phyloP scores from a whole-genome alignment of 2,888 invertebrate genomes.

The Melieria crassipennis region DNA sequence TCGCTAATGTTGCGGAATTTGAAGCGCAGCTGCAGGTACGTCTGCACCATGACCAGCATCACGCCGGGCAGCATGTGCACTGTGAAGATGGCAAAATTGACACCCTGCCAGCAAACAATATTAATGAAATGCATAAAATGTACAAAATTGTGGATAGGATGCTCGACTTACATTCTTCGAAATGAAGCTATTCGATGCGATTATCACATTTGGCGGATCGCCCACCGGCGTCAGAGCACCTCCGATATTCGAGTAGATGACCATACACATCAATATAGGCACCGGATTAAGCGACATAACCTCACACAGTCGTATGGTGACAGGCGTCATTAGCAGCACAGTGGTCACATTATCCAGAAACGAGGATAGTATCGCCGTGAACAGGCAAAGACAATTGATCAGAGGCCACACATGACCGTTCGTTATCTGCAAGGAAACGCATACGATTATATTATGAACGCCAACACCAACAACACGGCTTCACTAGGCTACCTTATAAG shows the following conservation, averaged over 20 bases:
- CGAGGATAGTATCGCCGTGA: conserved; percentile 76
- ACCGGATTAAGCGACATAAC: conserved; percentile 89
- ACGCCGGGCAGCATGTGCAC: conserved; percentile 85
- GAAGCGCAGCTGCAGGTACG: conserved; percentile 77
- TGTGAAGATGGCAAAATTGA: conserved; percentile 83
- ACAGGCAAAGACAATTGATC: conserved; percentile 76
- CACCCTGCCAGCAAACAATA: conserved; percentile 69
- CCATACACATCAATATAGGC: conserved; percentile 86
- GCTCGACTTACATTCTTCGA: conserved; percentile 60
- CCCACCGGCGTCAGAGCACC: conserved; percentile 92
- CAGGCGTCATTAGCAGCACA: conserved; percentile 79
- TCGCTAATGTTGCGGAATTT: conserved; percentile 79
- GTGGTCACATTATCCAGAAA: conserved; percentile 84
- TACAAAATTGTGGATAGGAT: background rate
- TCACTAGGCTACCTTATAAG: conserved; percentile 70
- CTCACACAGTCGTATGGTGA: conserved; percentile 85
- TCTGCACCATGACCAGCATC: conserved; percentile 74
- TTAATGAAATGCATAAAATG: too few relatives aligned
- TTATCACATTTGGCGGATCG: conserved; percentile 78
- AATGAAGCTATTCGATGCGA: conserved; percentile 65
- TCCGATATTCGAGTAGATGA: conserved; percentile 91
- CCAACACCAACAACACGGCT: too few relatives aligned
- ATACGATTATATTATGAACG: background rate
- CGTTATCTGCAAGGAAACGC: conserved; percentile 68
- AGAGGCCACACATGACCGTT: conserved; percentile 78